Percentiles rank a stretch among this genome's conserved stretches.
Conservation (phyloP, 2,113 vertebrate genomes). For the Chlamydotis undulata region DNA sequence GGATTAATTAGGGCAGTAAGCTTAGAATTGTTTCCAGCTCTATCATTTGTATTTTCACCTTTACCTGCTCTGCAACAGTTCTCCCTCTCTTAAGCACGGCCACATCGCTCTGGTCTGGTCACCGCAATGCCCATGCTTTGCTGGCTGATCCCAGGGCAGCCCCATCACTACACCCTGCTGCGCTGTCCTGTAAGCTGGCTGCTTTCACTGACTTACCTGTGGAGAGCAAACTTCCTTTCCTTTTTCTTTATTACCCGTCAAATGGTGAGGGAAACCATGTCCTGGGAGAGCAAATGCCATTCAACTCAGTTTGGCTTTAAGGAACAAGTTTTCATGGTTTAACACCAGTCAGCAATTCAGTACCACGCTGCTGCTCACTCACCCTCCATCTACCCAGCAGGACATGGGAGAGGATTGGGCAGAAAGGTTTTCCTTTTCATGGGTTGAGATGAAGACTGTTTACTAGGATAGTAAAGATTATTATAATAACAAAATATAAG, state of each 20-base stretch:
- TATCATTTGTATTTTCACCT: not conserved
- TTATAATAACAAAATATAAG: too few species aligned
- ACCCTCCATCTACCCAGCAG: too few species aligned
- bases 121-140: rapidly evolving
- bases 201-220: too few species aligned
- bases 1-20: not conserved
- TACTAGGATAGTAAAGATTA: too few species aligned
- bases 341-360: too few species aligned
- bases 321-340: not conserved
- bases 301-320: not conserved
- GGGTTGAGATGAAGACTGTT: too few species aligned
- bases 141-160: not conserved
- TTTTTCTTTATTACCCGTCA: not conserved
- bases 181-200: rapidly evolving
- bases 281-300: not conserved
- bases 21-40: not conserved
- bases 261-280: not conserved
- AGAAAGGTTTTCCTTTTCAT: too few species aligned
- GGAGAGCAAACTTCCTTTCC: not conserved
- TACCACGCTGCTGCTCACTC: too few species aligned
- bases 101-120: not conserved
- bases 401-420: too few species aligned
- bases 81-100: rapidly evolving
- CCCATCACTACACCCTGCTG: not conserved
- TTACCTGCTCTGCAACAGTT: not conserved